These are phyloP conservation scores for Potamilus streckersoni DNA, from an alignment of 1,140 invertebrate genomes.

Conservation along the genomic window DNA sequence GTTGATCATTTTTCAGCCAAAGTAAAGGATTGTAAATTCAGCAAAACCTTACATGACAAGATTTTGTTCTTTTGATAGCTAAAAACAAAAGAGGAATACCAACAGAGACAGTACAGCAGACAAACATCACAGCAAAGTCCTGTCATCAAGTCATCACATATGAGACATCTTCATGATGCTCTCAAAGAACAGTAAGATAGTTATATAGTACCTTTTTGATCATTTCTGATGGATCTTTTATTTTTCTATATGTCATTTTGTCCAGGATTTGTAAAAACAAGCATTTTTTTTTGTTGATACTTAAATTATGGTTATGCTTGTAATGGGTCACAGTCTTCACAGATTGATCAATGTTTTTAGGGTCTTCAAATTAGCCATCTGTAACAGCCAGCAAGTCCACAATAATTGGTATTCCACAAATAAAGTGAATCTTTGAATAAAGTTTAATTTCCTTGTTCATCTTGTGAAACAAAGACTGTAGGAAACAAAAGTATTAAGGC, in stretches of 20 bases:
- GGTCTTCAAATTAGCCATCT: too few species aligned
- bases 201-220: too few species aligned
- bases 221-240: too few species aligned
- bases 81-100: slow-evolving; percentile 20
- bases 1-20: not conserved
- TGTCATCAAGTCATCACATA: slow-evolving; percentile 21
- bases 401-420: too few species aligned
- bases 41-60: not conserved
- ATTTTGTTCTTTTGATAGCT: slow-evolving; percentile 7
- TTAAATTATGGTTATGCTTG: too few species aligned
- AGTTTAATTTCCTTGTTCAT: too few species aligned
- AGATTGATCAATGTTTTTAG: too few species aligned
- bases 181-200: slow-evolving; percentile 25
- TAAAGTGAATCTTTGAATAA: too few species aligned
- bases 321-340: too few species aligned
- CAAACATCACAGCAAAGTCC: slow-evolving; percentile 20
- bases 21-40: not conserved
- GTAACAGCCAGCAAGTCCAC: too few species aligned
- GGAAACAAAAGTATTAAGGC: too few species aligned
- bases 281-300: not conserved
- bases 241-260: not conserved
- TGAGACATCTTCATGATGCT: slow-evolving; percentile 21
- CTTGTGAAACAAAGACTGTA: too few species aligned
- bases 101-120: slow-evolving; percentile 13
- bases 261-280: not conserved